Conservation (phyloP, 2,888 invertebrate species). For the Synergus umbraculus region DNA sequence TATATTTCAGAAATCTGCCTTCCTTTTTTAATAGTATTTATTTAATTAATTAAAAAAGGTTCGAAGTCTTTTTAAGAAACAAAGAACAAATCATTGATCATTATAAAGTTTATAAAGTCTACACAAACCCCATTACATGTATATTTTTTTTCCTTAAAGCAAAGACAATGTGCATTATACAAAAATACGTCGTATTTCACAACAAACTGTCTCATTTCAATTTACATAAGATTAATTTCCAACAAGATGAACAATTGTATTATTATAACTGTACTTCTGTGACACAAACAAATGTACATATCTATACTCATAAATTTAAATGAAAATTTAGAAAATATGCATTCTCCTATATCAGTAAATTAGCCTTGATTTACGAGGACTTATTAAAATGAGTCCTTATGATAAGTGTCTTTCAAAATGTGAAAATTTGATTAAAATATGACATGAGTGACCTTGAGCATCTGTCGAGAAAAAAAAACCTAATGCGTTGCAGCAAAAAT, state of each 20-base stretch:
- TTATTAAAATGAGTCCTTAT: background rate
- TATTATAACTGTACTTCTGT: background rate
- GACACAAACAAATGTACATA: background rate
- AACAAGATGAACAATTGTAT: background rate
- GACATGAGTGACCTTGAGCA: background rate
- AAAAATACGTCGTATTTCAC: background rate
- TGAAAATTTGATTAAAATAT: constrained; percentile 19
- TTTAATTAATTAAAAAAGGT: background rate
- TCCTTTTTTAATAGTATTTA: background rate
- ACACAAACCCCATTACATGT: no score
- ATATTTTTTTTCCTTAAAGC: background rate
- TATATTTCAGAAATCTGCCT: background rate
- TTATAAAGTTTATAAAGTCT: no score
- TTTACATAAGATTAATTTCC: background rate
- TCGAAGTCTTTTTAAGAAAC: no score
- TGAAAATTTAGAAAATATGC: constrained; percentile 3
- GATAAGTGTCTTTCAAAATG: constrained; percentile 11
- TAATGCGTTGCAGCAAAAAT: background rate
- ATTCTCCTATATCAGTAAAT: constrained; percentile 7
- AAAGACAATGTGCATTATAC: background rate
- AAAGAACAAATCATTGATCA: background rate
- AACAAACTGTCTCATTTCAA: background rate
- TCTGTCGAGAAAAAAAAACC: background rate
- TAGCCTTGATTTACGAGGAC: constrained; percentile 2
- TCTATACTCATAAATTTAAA: background rate